Evolutionary conservation across 2,888 invertebrate species (phyloP), one percentile per base, ranked within the genome.

Genomic region (Chymomyza caudatula): DNA sequence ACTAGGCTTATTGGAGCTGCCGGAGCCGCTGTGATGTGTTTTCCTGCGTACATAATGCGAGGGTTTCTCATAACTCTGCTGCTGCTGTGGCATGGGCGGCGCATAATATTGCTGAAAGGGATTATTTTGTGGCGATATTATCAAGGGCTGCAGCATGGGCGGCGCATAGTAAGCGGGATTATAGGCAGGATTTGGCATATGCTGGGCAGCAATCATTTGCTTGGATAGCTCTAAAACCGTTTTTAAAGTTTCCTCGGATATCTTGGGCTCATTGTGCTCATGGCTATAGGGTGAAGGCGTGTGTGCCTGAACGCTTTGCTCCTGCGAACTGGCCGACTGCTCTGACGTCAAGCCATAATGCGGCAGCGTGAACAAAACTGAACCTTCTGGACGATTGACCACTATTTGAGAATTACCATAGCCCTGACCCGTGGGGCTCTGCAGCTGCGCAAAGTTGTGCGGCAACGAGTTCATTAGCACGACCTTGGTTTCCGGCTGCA

Each of bases 361-460:
- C 0, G 88, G 88, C 0, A 90, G 71, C 2, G 83, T 87, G 44
- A 90, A 90, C 8, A 89, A 74, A 3, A 90, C 90, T 0, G 90
- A 88, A 0, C 91, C 91, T 58, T 88, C 90, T 0, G 91, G 90
- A 0, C 88, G 88, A 74, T 90, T 90, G 0, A 90, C 89, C 5
- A 90, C 90, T 61, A 91, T 90, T 73, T 91, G 91, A 0, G 90
- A 90, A 62, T 87, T 89, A 2, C 88, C 84, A 75, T 89, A 88
- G 0, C 87, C 89, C 1, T 75, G 76, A 0, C 77, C 74, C 1
- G 57, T 13, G 25, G 57, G 62, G 23, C 54, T 44, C 8, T 29
- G 42, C 6, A 23, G 22, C 19, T 19, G 42, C 5, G 22, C 61
- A 59, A 74, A 79, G 19, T 72, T 73, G 13, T 77, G 75, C 0